phyloP scores from a whole-genome alignment of 92 coral and sea anemone species.

The Epizoanthus stellaris region DNA sequence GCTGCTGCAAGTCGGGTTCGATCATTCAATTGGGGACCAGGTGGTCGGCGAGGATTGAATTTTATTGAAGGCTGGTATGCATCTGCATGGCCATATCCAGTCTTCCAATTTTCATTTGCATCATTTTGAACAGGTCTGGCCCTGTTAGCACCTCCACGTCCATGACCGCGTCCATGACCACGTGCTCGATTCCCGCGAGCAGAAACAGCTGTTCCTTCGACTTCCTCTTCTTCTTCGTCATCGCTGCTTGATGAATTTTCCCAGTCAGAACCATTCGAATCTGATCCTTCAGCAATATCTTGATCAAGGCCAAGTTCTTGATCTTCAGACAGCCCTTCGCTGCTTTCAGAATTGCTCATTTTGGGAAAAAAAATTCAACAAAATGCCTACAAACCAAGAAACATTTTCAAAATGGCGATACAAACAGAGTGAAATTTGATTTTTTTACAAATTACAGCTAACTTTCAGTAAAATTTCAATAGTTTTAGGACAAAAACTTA shows the following conservation, averaged over 20 bases:
- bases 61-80: slow-evolving; percentile 24
- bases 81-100: slow-evolving; percentile 35
- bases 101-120: slow-evolving; percentile 34
- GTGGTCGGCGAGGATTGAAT: slow-evolving; percentile 31
- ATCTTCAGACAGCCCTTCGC: slow-evolving; percentile 36
- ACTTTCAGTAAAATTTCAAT: slow-evolving; percentile 21
- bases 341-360: slow-evolving; percentile 29
- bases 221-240: slow-evolving; percentile 28
- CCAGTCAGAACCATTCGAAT: slow-evolving; percentile 20
- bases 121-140: slow-evolving; percentile 12
- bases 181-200: slow-evolving; percentile 20
- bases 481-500: slow-evolving; percentile 23
- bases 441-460: slow-evolving; percentile 6
- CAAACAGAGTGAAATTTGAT: background rate
- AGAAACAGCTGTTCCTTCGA: slow-evolving; percentile 15
- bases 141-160: background rate
- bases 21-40: slow-evolving; percentile 39
- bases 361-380: slow-evolving; percentile 11
- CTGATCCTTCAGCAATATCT: slow-evolving; percentile 42
- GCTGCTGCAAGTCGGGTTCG: slow-evolving; percentile 36
- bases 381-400: slow-evolving; percentile 24
- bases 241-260: slow-evolving; percentile 19
- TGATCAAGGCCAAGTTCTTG: slow-evolving; percentile 44
- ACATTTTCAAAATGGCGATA: slow-evolving; percentile 5
- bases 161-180: background rate